A percentile compares a stretch with the other conserved stretches of the same genome.
Conservation (phyloP, 2,888 invertebrate genomes). For the Oithona nana region DNA sequence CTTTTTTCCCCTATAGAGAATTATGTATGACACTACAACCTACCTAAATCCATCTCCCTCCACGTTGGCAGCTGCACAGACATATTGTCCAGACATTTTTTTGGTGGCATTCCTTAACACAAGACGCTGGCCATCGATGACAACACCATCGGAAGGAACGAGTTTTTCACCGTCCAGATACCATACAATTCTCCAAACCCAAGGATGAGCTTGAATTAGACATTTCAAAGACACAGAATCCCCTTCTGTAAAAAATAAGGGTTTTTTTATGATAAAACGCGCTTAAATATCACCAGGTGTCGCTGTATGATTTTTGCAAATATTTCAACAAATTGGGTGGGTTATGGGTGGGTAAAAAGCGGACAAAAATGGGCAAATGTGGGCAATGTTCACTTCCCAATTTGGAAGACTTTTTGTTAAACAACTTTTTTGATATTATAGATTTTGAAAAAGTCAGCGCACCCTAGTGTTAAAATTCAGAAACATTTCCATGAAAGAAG, state of each 20-base stretch:
- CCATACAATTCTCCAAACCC: constrained; percentile 14
- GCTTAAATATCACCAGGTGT: too few relatives aligned
- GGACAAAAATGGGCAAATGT: too few relatives aligned
- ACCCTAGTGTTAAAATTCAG: too few relatives aligned
- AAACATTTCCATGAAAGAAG: not conserved
- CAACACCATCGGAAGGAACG: not conserved
- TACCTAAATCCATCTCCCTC: constrained; percentile 8
- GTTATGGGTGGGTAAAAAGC: not conserved
- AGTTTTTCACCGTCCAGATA: constrained; percentile 5
- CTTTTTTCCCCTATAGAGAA: not conserved
- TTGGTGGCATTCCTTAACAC: constrained; percentile 8
- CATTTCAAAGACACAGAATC: constrained; percentile 1
- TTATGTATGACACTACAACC: too few relatives aligned
- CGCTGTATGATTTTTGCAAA: not conserved
- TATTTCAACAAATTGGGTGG: not conserved
- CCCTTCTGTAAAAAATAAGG: too few relatives aligned
- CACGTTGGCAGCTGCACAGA: constrained; percentile 10
- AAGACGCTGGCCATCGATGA: constrained; percentile 1
- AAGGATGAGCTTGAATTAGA: constrained; percentile 7
- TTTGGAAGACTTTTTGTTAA: too few relatives aligned
- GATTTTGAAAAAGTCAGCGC: not conserved
- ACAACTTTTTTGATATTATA: too few relatives aligned
- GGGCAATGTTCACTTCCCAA: too few relatives aligned
- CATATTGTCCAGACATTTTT: not conserved
- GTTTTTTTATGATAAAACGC: too few relatives aligned